Evolutionary conservation across 2,797 vertebrate genomes (phyloP).

Genomic region (Miichthys miiuy): DNA sequence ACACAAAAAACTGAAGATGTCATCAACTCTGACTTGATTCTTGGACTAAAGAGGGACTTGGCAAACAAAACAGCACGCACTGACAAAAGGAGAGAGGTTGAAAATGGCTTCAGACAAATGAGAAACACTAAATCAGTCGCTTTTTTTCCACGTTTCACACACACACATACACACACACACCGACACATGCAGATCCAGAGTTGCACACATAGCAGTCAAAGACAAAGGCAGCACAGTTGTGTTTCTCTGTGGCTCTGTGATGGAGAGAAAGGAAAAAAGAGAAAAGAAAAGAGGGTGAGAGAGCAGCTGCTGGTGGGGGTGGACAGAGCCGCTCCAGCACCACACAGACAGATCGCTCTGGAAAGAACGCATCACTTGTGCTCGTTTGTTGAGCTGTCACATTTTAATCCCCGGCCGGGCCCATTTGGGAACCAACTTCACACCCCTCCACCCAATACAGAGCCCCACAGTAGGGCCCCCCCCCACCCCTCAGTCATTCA

Average conservation of each 20-base stretch:
- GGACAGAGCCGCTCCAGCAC: conserved; percentile 89
- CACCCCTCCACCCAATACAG: conserved; percentile 50
- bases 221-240: conserved; percentile 75
- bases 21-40: conserved; percentile 79
- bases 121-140: conserved; percentile 80
- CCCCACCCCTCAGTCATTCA: conserved; percentile 37
- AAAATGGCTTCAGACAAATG: conserved; percentile 76
- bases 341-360: conserved; percentile 91
- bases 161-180: conserved; percentile 59
- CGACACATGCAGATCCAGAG: conserved; percentile 67
- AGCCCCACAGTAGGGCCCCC: conserved; percentile 36
- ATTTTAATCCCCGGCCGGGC: conserved; percentile 92
- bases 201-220: conserved; percentile 76
- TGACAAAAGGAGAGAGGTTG: conserved; percentile 71
- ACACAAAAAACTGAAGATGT: conserved; percentile 74
- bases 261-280: conserved; percentile 83
- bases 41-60: conserved; percentile 81
- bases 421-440: conserved; percentile 89
- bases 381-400: conserved; percentile 97
- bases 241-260: conserved; percentile 63
- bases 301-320: conserved; percentile 87
- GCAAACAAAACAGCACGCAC: conserved; percentile 86
- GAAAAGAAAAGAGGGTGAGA: conserved; percentile 86
- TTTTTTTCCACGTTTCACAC: conserved; percentile 78
- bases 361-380: conserved; percentile 97